These are phyloP conservation scores for Pandemis cinnamomeana DNA, from an alignment of 2,888 invertebrate genomes.

Conservation along the genomic window DNA sequence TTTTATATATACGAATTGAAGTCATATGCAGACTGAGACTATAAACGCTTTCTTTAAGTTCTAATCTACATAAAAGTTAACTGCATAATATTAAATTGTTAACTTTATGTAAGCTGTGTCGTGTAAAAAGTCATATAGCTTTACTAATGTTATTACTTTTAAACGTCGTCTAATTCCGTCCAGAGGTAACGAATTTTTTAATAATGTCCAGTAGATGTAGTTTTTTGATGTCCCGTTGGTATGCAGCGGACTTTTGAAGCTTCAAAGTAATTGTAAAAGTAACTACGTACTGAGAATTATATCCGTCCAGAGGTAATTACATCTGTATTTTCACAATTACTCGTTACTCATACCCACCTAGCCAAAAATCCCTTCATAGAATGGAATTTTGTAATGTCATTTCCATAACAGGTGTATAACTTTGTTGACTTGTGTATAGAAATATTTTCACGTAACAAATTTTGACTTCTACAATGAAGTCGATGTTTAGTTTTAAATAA, in stretches of 20 bases:
- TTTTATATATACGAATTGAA: constrained; percentile 51
- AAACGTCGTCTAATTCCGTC: constrained; percentile 64
- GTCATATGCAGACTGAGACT: constrained; percentile 76
- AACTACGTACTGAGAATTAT: neutral
- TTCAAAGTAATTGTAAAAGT: constrained; percentile 10
- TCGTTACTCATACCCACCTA: constrained; percentile 37
- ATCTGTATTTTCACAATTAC: constrained; percentile 9
- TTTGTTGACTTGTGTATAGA: constrained; percentile 61
- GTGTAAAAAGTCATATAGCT: constrained; percentile 82
- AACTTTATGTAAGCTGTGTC: constrained; percentile 65
- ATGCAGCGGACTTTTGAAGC: constrained; percentile 13
- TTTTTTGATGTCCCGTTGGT: constrained; percentile 20
- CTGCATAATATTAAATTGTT: constrained; percentile 61
- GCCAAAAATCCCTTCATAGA: constrained; percentile 15
- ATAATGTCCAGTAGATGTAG: constrained; percentile 39
- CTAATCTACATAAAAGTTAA: constrained; percentile 58
- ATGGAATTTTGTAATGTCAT: constrained; percentile 27
- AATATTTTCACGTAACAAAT: constrained; percentile 61
- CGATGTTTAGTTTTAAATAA: constrained; percentile 53
- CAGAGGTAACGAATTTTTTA: constrained; percentile 59
- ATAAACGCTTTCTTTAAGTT: constrained; percentile 67
- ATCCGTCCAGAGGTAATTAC: constrained; percentile 17
- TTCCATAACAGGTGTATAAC: constrained; percentile 19
- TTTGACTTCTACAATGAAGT: constrained; percentile 58
- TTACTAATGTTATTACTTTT: constrained; percentile 77